Conservation (phyloP, 2,113 vertebrate genomes). For the Leptobrachium leishanense region DNA sequence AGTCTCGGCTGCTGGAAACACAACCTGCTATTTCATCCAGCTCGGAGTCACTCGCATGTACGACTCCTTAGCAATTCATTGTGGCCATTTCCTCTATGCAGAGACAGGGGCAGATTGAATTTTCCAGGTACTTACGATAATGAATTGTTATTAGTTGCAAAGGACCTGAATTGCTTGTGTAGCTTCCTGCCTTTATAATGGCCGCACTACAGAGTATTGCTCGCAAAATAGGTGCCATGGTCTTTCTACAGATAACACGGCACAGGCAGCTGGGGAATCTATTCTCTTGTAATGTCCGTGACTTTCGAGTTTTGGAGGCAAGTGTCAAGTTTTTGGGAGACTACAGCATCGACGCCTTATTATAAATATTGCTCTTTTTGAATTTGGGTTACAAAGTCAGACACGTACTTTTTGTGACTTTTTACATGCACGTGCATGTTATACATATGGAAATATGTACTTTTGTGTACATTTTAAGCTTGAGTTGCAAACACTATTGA, state of each 20-base stretch:
- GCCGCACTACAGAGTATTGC: conserved; percentile 43
- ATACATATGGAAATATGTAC: too few relatives aligned
- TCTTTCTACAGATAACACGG: conserved; percentile 38
- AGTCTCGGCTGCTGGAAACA: conserved; percentile 7
- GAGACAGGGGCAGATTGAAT: conserved; percentile 41
- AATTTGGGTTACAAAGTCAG: too few relatives aligned
- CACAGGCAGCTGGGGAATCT: conserved; percentile 4
- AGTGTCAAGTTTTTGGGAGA: background rate
- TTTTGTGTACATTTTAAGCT: too few relatives aligned
- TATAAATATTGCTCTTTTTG: too few relatives aligned
- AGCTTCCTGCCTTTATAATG: conserved; percentile 50
- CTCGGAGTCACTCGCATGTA: conserved; percentile 11
- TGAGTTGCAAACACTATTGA: too few relatives aligned
- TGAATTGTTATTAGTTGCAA: conserved; percentile 50
- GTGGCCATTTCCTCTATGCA: conserved; percentile 40
- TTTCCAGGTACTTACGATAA: conserved; percentile 52
- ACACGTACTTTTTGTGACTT: too few relatives aligned
- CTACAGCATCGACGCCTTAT: too few relatives aligned
- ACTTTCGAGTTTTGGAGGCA: background rate
- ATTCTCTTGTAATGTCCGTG: conserved; percentile 12
- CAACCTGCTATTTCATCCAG: conserved; percentile 27
- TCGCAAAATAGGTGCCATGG: conserved; percentile 55
- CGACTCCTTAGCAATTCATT: conserved; percentile 7
- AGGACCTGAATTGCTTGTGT: conserved; percentile 39
- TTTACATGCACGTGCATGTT: too few relatives aligned